A percentile compares a stretch with the other conserved stretches of the same genome.
phyloP scores from a whole-genome alignment of 1,140 invertebrate species.

The Ridgeia piscesae region DNA sequence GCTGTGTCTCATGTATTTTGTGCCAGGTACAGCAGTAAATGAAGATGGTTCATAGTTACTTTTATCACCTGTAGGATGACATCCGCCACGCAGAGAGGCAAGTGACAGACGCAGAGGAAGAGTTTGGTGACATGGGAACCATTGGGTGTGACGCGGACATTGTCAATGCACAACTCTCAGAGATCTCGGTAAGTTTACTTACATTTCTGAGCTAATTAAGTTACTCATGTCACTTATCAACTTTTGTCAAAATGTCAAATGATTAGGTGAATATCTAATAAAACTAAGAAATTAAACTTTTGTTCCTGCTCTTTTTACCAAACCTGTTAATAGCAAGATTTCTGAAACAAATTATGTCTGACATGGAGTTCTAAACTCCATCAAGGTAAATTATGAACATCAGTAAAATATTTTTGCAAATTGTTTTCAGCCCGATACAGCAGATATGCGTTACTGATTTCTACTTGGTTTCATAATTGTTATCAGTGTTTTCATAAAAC shows the following conservation, averaged over 20 bases:
- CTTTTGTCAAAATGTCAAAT: background rate
- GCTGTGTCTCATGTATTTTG: background rate
- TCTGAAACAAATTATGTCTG: background rate
- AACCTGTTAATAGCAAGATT: constrained; percentile 55
- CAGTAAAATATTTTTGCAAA: background rate
- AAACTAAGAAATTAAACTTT: constrained; percentile 31
- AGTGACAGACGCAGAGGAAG: background rate
- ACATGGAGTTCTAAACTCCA: background rate
- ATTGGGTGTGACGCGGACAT: constrained; percentile 10
- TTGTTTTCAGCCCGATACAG: background rate
- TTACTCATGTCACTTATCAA: background rate
- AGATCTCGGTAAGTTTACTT: background rate
- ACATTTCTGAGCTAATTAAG: too few relatives aligned
- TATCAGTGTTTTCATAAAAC: background rate
- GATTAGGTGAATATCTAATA: background rate
- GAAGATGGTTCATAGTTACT: background rate
- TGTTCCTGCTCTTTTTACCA: constrained; percentile 55
- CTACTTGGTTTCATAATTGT: background rate
- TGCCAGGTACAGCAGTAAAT: background rate
- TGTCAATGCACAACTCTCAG: constrained; percentile 6
- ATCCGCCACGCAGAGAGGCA: background rate
- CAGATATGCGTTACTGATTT: background rate
- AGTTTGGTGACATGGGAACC: background rate
- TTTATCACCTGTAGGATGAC: background rate
- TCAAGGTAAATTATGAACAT: background rate